Evolutionary conservation across 1,140 invertebrate species (phyloP).

Genomic region (Eubasilissa regina): DNA sequence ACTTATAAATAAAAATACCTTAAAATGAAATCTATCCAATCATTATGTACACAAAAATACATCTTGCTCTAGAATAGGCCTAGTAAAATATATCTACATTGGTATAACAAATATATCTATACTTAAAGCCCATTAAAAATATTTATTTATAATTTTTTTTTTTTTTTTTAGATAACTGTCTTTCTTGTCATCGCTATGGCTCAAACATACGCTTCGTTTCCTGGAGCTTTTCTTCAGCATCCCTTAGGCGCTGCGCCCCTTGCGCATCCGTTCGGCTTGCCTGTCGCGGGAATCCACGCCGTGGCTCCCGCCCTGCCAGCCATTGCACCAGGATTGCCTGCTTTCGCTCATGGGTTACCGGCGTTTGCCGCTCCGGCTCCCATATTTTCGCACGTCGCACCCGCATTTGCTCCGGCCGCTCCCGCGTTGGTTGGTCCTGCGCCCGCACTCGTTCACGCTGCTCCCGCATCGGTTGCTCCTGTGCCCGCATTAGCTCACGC

Average conservation of each 20-base stretch:
- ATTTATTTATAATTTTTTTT: background rate
- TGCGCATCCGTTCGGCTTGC: background rate
- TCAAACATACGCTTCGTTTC: background rate
- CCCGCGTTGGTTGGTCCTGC: background rate
- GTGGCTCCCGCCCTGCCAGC: slow-evolving; percentile 1
- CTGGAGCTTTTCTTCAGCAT: slow-evolving; percentile 23
- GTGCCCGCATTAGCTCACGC: slow-evolving; percentile 26
- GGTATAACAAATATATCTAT: too few relatives aligned
- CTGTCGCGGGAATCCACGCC: slow-evolving; percentile 10
- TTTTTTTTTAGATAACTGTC: slow-evolving; percentile 1
- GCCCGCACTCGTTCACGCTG: background rate
- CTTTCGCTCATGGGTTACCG: slow-evolving; percentile 5
- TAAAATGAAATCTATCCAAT: too few relatives aligned
- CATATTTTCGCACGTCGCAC: background rate
- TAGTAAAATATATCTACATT: too few relatives aligned
- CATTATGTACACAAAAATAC: too few relatives aligned
- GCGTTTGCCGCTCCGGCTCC: slow-evolving; percentile 11
- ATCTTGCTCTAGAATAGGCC: too few relatives aligned
- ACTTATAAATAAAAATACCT: too few relatives aligned
- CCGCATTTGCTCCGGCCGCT: slow-evolving; percentile 7
- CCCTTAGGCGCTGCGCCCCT: slow-evolving; percentile 2
- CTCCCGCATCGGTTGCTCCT: slow-evolving; percentile 10
- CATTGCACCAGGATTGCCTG: slow-evolving; percentile 60
- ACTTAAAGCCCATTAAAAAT: too few relatives aligned
- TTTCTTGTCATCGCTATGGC: background rate